Base-by-base conservation (phyloP, 1,140 invertebrate species). In the Parapsyche elsis region DNA sequence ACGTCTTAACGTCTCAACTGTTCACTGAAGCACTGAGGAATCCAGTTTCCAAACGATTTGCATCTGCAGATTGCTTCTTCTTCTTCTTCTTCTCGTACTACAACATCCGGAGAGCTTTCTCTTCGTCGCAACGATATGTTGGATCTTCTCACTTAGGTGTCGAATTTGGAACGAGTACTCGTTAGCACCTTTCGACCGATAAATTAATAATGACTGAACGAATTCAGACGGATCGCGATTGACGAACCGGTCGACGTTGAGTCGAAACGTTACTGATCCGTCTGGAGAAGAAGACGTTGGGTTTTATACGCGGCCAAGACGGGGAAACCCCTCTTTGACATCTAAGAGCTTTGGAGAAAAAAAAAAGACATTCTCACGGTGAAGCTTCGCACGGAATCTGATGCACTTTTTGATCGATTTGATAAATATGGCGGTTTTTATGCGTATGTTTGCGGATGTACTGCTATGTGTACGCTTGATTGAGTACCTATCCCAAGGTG, bases 21-120 rank as follows among this genome's bases (percentile, higher is more conserved):
- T 67, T 67, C 64, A 30, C 24, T 24, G 64, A 67, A 67, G 57
- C 64, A 67, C 64, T 67, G 64, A 67, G 74, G 74, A 76, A 76
- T 76, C 74, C 71, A 76, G 44, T 76, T 59, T 59, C 74, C 16
- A 49, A 76, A 77, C 74, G 19, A 76, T 77, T 77, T 77, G 75
- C 75, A 77, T 77, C 59, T 49, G 71, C 71, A n/a, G 71, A 49
- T 53, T 7, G 24, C 21, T 53, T 44, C 23, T 38, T 16, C 12
- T 44, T 49, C 49, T 21, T 57, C 49, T 21, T 75, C 53, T 9
- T 76, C 57, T n/a, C 16, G 12, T 75, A 26, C 24, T 23, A 67
- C 64, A 9, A 26, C 49, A 16, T 9, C 24, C 46, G 73, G 1
- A 12, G 73, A 45, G 75, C 26, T 59, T 64, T 64, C 57, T 77